Evolutionary conservation across 2,888 invertebrate species (phyloP), one percentile per base, ranked within the genome.

Genomic region (Hofmannophila pseudospretella): DNA sequence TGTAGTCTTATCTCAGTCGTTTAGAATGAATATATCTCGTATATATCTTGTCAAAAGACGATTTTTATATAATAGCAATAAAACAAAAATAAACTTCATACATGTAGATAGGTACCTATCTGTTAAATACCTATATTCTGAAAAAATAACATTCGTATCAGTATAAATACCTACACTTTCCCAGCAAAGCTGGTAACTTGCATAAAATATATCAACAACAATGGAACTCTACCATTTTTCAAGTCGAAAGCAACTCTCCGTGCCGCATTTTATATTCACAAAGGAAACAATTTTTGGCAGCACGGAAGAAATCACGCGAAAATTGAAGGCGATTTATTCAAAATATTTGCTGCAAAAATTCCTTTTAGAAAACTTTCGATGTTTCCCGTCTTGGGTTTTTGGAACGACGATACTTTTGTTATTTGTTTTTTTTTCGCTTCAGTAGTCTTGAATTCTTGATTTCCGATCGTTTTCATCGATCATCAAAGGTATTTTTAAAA

Each of bases 321-420:
- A 73, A 71, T 62, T 50, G 59, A 37, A 36, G 45, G 51, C 56
- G 54, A 67, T 71, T 71, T 70, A 62, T 65, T 59, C 67, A 67
- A 74, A 74, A 74, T 64, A 72, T 73, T 72, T 70, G 60, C 54
- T 45, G 38, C 59, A 60, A 63, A 64, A 66, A 64, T 45, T 47
- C 47, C 38, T 37, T 27, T 20, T 39, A 34, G 38, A 26, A 34
- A 41, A 42, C 22, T 44, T 27, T 31, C 19, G 41, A 38, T 25
- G 36, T 13, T 38, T 31, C 22, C 34, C 32, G 34, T 43, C 38
- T 32, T 22, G 12, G 16, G 22, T 11, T 34, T 34, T 29, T 33
- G 32, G 34, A 32, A 40, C 14, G 12, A 5, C 37, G 51, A 55
- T 59, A 55, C 46, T 52, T 46, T 30, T 42, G 14, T 46, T 59